Conservation (phyloP, 2,113 vertebrate species). For the Oncorhynchus masou region DNA sequence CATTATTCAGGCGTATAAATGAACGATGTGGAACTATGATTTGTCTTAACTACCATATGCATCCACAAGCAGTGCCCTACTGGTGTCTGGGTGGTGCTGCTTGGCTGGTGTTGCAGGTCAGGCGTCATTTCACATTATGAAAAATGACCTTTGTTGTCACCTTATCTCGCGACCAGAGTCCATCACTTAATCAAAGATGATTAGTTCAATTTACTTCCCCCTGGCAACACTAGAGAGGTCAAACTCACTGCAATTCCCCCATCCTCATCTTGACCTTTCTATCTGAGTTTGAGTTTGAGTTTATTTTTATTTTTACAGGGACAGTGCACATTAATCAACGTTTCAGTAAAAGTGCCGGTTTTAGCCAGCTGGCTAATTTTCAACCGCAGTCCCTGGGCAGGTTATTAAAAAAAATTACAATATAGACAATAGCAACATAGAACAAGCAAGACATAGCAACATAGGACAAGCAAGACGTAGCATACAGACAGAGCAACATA, state of each 20-base stretch:
- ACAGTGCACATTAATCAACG: too few species aligned
- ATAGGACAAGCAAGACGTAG: too few species aligned
- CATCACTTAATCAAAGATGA: constrained; percentile 71
- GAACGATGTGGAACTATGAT: constrained; percentile 65
- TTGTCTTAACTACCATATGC: constrained; percentile 6
- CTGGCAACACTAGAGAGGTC: constrained; percentile 53
- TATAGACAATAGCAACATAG: too few species aligned
- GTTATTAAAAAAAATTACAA: too few species aligned
- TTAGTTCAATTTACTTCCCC: constrained; percentile 68
- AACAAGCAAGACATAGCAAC: too few species aligned
- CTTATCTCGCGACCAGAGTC: constrained; percentile 57
- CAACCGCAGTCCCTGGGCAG: too few species aligned
- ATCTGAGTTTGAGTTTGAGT: too few species aligned
- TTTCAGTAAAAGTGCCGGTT: too few species aligned
- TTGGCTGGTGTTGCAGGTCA: neutral
- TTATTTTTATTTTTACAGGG: too few species aligned
- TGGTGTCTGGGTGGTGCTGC: neutral
- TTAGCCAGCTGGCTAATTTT: too few species aligned
- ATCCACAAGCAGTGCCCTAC: neutral
- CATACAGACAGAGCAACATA: too few species aligned
- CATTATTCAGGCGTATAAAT: constrained; percentile 38
- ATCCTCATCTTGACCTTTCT: neutral
- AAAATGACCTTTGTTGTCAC: constrained; percentile 69
- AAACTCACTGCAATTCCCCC: constrained; percentile 32
- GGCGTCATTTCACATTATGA: constrained; percentile 64